These are phyloP conservation scores for Phortica okadai DNA, from an alignment of 2,888 invertebrate species.

Conservation along the genomic window DNA sequence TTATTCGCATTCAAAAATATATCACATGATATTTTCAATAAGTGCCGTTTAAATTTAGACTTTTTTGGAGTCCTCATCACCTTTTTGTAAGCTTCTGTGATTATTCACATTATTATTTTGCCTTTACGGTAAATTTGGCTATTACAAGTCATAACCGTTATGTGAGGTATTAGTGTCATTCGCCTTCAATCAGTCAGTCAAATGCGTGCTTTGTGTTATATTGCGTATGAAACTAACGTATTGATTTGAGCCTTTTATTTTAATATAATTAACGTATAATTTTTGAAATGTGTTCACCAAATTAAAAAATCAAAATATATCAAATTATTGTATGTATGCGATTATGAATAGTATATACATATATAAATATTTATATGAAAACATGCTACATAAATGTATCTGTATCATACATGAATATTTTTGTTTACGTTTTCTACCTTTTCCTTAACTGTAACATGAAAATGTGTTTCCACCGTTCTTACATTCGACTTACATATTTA, in stretches of 20 bases:
- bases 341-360: conserved; percentile 42
- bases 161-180: no score
- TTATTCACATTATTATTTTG: no score
- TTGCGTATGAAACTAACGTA: background rate
- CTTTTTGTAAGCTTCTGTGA: no score
- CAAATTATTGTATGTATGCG: conserved; percentile 36
- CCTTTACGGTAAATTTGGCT: no score
- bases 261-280: background rate
- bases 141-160: no score
- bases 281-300: conserved; percentile 4
- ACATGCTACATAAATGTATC: conserved; percentile 41
- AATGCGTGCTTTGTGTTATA: conserved; percentile 9
- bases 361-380: conserved; percentile 47
- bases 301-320: conserved; percentile 16
- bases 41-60: no score
- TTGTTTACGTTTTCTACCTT: conserved; percentile 27
- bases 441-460: conserved; percentile 24
- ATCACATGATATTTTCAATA: no score
- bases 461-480: background rate
- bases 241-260: background rate
- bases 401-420: conserved; percentile 46
- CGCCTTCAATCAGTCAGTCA: conserved; percentile 2
- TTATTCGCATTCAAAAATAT: no score
- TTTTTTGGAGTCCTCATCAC: no score
- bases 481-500: background rate